Percentiles rank a stretch among this genome's conserved stretches.
These are phyloP conservation scores for Epinephelus lanceolatus DNA, from an alignment of 2,113 vertebrate species.

Conservation along the genomic window DNA sequence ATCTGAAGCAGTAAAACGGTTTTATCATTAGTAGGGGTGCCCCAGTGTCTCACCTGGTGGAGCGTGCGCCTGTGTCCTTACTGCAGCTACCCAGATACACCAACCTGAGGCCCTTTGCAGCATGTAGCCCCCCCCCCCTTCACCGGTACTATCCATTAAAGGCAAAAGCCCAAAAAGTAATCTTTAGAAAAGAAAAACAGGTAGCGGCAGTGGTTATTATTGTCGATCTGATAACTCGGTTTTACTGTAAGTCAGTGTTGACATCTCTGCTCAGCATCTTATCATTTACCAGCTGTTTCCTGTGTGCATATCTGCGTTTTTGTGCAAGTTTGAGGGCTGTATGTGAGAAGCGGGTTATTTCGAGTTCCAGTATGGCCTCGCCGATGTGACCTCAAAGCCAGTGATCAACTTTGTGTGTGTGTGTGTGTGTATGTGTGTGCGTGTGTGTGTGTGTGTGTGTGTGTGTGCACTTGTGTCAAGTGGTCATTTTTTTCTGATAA, in stretches of 20 bases:
- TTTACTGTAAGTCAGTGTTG: slow-evolving; percentile 47
- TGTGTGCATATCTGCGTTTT: background rate
- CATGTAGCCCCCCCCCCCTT: no score
- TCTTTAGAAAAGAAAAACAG: background rate
- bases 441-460: background rate
- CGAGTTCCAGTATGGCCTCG: background rate
- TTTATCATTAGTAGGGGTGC: background rate
- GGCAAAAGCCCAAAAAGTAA: no score
- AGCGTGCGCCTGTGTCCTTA: no score
- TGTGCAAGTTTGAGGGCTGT: background rate
- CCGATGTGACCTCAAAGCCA: slow-evolving; percentile 3
- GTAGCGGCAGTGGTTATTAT: no score
- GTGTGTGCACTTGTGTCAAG: background rate
- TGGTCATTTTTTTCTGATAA: slow-evolving; percentile 19
- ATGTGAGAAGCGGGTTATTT: background rate
- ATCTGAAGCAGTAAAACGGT: background rate
- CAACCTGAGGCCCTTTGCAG: no score
- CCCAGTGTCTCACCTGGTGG: no score
- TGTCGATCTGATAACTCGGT: background rate
- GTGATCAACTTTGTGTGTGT: background rate
- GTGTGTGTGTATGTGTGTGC: background rate
- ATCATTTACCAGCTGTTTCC: slow-evolving; percentile 63
- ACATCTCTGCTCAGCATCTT: slow-evolving; percentile 20
- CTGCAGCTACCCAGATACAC: no score
- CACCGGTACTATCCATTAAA: no score